Evolutionary conservation across 2,888 invertebrate genomes (phyloP), one percentile per base, ranked within the genome.

Genomic region (Athalia rosae): DNA sequence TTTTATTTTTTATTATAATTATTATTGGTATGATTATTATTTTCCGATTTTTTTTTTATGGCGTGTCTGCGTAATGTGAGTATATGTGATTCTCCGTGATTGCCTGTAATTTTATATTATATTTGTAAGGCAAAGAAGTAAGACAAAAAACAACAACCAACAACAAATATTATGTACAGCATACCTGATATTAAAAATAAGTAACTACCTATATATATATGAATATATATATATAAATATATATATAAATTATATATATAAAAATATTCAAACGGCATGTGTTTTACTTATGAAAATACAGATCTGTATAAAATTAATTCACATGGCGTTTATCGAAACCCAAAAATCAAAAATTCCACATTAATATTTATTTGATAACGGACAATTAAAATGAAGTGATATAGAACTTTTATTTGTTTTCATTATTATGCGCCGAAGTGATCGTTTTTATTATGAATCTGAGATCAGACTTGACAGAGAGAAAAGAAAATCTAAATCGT

Each of bases 101-200:
- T 85, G 88, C 89, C 86, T 89, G 89, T 88, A 88, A 88, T 89
- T 89, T 89, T 88, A 88, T 89, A 88, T 87, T 86, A 88, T 88
- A 88, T 89, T 89, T 88, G 85, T 89, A 88, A 89, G 88, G 85
- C 84, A 86, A 82, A 79, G 86, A 85, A 82, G 83, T 61, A 61
- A 61, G 8, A 13, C 0, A 59, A 4, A 61, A 61, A 61, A 53
- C 53, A 53, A 53, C 53, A 53, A 59, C 59, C 11, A 59, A 62
- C 47, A 66, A 66, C 15, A 87, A 87, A 87, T 87, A 86, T 87
- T 87, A 87, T 88, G 87, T 88, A 88, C 87, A 87, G 88, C 84
- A 87, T 87, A 64, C 87, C 88, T 87, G 87, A 88, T 86, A 88
- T 87, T 87, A 87, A 89, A 87, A 87, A 87, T 86, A 88, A 87